Evolutionary conservation across 2,113 vertebrate species (phyloP).

Genomic region (Tonatia bakeri): DNA sequence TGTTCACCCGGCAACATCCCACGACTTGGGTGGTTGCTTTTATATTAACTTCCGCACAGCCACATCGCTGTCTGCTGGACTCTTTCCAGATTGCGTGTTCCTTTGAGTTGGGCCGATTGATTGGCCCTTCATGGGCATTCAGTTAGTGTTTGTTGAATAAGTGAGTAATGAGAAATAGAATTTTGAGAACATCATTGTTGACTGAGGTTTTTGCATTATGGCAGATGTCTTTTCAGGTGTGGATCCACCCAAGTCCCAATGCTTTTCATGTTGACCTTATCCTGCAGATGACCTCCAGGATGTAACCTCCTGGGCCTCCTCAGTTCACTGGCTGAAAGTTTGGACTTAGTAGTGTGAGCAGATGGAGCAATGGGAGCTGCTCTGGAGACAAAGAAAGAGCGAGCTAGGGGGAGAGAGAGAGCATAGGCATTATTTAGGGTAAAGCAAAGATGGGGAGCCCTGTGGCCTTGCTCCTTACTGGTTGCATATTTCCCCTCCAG

Average conservation of each 20-base stretch:
- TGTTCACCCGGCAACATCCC: neutral
- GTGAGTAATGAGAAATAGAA: neutral
- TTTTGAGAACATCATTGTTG: neutral
- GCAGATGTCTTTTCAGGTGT: neutral
- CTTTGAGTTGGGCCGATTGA: neutral
- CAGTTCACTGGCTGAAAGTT: neutral
- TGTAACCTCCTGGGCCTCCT: neutral
- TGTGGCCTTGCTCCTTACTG: neutral
- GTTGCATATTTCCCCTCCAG: neutral
- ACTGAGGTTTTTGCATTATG: neutral
- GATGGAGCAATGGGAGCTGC: neutral
- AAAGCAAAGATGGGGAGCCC: neutral
- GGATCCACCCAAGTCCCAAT: rapidly evolving
- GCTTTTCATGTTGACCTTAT: neutral
- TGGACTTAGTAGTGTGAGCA: neutral
- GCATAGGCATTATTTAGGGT: neutral
- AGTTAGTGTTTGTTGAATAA: neutral
- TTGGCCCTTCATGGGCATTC: neutral
- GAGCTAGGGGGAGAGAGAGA: neutral
- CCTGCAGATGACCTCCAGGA: neutral
- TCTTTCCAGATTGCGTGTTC: neutral
- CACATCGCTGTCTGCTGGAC: neutral
- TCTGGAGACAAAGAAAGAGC: neutral
- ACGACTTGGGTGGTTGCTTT: neutral
- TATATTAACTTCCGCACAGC: neutral